Evolutionary conservation across 2,888 invertebrate species (phyloP).

Genomic region (Cecidostiba fungosa): DNA sequence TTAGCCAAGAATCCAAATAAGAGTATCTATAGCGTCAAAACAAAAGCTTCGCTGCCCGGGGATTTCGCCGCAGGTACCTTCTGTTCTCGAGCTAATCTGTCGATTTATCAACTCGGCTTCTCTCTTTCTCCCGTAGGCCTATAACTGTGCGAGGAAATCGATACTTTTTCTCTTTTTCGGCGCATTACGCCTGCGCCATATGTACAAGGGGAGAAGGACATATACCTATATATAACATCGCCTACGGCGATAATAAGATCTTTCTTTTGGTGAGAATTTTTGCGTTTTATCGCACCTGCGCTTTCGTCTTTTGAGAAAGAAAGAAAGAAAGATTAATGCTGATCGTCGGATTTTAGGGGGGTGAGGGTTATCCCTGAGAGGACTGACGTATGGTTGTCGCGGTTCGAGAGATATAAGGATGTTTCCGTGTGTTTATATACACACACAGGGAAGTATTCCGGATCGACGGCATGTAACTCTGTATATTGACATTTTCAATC

Average conservation of each 20-base stretch:
- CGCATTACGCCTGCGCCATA: conserved; percentile 4
- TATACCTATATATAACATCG: neutral
- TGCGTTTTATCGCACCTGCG: conserved; percentile 6
- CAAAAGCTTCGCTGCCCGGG: conserved; percentile 30
- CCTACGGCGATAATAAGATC: neutral
- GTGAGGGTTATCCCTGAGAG: neutral
- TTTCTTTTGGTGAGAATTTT: conserved; percentile 7
- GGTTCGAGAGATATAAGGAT: neutral
- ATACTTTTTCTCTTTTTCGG: neutral
- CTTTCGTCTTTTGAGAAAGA: neutral
- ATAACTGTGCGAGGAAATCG: neutral
- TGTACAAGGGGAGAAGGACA: neutral
- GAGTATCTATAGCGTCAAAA: neutral
- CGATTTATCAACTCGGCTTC: conserved; percentile 43
- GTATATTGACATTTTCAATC: conserved; percentile 11
- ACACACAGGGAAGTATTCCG: neutral
- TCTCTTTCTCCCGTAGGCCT: neutral
- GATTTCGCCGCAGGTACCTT: conserved; percentile 6
- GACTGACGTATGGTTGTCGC: neutral
- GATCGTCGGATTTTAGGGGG: conserved; percentile 4
- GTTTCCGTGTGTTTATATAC: neutral
- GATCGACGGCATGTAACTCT: neutral
- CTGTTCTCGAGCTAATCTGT: conserved; percentile 38
- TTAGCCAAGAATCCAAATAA: conserved; percentile 23
- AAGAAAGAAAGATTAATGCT: conserved; percentile 34